Evolutionary conservation across 2,797 vertebrate species (phyloP).

Genomic region (Triplophysa bombifrons): DNA sequence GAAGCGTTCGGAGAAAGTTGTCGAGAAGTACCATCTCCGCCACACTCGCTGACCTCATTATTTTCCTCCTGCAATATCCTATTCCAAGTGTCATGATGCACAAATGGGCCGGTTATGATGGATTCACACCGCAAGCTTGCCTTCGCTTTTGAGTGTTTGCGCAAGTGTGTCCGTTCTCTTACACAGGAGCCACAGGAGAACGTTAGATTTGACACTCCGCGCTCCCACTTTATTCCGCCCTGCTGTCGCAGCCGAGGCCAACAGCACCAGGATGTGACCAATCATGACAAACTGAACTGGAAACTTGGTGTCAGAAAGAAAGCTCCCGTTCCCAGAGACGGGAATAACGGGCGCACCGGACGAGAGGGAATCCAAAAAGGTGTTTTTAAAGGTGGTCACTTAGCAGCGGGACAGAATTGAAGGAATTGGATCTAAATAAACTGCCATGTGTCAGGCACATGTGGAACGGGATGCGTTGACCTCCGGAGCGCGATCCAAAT

Average conservation of each 20-base stretch:
- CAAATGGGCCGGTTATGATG: constrained; percentile 40
- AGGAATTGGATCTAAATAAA: constrained; percentile 49
- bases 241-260: constrained; percentile 54
- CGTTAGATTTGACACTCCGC: constrained; percentile 72
- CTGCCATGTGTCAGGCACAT: constrained; percentile 58
- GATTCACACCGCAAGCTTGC: constrained; percentile 30
- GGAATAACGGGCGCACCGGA: not conserved
- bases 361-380: constrained; percentile 33
- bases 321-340: constrained; percentile 12
- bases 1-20: not conserved
- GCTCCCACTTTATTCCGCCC: constrained; percentile 41
- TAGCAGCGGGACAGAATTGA: constrained; percentile 42
- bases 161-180: constrained; percentile 39
- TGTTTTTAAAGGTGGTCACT: constrained; percentile 30
- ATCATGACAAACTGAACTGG: constrained; percentile 54
- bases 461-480: constrained; percentile 54
- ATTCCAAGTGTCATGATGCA: constrained; percentile 37
- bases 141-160: constrained; percentile 40
- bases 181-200: constrained; percentile 54
- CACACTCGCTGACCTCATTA: constrained; percentile 13
- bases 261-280: constrained; percentile 52
- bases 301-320: constrained; percentile 42
- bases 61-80: constrained; percentile 24
- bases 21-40: constrained; percentile 20
- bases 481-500: constrained; percentile 57